Evolutionary conservation across 2,888 invertebrate genomes (phyloP).

Genomic region (Ceraclea dissimilis): DNA sequence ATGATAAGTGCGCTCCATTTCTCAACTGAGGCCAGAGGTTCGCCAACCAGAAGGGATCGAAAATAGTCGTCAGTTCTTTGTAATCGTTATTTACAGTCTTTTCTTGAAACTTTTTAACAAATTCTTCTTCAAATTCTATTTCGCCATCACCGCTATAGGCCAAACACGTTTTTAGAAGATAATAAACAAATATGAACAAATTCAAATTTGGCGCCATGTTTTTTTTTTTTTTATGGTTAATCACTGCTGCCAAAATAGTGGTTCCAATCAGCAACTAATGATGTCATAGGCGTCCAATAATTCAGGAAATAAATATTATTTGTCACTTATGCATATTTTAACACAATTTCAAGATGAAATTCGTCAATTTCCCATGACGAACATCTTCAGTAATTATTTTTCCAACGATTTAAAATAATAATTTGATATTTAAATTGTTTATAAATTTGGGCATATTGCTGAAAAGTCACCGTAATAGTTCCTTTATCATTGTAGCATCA

Average conservation of each 20-base stretch:
- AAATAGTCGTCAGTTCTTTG: constrained; percentile 39
- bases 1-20: constrained; percentile 37
- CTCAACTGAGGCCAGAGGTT: constrained; percentile 43
- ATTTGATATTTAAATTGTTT: too few species aligned
- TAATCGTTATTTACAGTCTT: constrained; percentile 18
- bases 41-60: constrained; percentile 42
- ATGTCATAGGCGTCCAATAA: too few species aligned
- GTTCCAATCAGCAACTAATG: too few species aligned
- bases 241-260: too few species aligned
- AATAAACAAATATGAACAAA: neutral
- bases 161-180: neutral
- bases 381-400: too few species aligned
- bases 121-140: neutral
- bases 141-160: neutral
- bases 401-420: too few species aligned
- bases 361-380: too few species aligned
- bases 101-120: neutral
- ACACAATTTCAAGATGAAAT: neutral
- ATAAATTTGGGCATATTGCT: too few species aligned
- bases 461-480: too few species aligned
- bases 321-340: neutral
- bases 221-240: too few species aligned
- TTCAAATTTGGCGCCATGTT: neutral
- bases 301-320: too few species aligned
- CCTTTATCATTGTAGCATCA: too few species aligned